phyloP scores from a whole-genome alignment of 2,797 vertebrate species.

The Halcyon chelicuti region DNA sequence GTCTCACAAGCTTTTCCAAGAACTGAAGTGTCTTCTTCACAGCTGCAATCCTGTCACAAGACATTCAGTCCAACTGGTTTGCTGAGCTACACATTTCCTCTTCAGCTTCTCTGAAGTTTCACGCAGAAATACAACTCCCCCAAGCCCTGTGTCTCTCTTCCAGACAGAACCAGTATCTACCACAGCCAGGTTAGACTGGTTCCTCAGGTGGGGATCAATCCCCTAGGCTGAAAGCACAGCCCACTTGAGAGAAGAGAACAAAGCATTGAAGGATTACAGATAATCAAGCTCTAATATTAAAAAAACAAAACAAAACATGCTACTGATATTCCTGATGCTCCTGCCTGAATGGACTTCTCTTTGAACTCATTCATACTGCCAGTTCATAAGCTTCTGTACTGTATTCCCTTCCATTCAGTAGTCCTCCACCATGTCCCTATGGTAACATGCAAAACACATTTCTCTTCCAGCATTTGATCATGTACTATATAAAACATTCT shows the following conservation, averaged over 20 bases:
- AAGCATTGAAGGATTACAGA: slow-evolving; percentile 1
- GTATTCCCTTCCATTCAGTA: not conserved
- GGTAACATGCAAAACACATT: not conserved
- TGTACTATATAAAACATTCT: not conserved
- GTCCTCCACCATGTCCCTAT: not conserved
- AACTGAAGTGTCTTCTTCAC: not conserved
- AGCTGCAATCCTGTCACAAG: not conserved
- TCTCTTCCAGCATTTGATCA: not conserved
- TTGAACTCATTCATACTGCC: slow-evolving; percentile 8
- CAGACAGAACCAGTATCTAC: not conserved
- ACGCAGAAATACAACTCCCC: not conserved
- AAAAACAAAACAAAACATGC: not conserved
- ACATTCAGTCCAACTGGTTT: not conserved
- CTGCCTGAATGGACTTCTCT: slow-evolving; percentile 10
- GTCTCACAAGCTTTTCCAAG: not conserved
- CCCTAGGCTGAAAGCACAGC: not conserved
- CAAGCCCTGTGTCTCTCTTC: not conserved
- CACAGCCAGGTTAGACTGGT: not conserved
- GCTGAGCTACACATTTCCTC: not conserved
- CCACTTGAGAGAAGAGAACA: not conserved
- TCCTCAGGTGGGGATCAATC: not conserved
- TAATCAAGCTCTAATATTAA: not conserved
- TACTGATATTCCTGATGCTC: not conserved
- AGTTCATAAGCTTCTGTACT: not conserved
- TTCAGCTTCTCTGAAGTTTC: not conserved